phyloP scores from a whole-genome alignment of 2,888 invertebrate genomes.

The Furcula furcula region DNA sequence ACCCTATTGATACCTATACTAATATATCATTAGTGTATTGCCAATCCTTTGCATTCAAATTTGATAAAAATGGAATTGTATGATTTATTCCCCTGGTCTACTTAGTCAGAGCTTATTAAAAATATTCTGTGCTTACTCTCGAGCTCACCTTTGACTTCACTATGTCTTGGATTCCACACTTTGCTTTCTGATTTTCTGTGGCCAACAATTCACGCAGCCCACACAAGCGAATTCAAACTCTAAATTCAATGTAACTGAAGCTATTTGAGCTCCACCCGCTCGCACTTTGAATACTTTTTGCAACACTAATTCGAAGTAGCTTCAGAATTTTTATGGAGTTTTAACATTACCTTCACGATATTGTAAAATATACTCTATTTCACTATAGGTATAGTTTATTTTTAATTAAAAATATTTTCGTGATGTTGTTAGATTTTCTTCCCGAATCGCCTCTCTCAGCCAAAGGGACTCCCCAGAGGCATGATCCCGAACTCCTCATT shows the following conservation, averaged over 20 bases:
- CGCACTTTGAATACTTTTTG: constrained; percentile 60
- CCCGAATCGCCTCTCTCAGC: constrained; percentile 48
- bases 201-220: constrained; percentile 32
- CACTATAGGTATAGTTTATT: constrained; percentile 34
- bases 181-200: constrained; percentile 50
- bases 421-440: constrained; percentile 54
- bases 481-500: constrained; percentile 76
- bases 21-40: no score
- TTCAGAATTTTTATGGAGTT: constrained; percentile 61
- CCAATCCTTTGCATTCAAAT: no score
- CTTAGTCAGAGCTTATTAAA: constrained; percentile 46
- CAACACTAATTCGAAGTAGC: constrained; percentile 65
- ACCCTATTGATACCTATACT: no score
- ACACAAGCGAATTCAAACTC: constrained; percentile 40
- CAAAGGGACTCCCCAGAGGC: constrained; percentile 72
- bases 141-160: constrained; percentile 56
- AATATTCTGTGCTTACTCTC: constrained; percentile 63
- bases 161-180: constrained; percentile 66
- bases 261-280: constrained; percentile 34
- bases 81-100: constrained; percentile 46
- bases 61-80: constrained; percentile 20
- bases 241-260: constrained; percentile 29
- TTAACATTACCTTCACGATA: constrained; percentile 28
- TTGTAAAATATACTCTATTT: constrained; percentile 33
- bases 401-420: constrained; percentile 26